Conservation (phyloP, 2,113 vertebrate species). For the Cyanoliseus patagonus region DNA sequence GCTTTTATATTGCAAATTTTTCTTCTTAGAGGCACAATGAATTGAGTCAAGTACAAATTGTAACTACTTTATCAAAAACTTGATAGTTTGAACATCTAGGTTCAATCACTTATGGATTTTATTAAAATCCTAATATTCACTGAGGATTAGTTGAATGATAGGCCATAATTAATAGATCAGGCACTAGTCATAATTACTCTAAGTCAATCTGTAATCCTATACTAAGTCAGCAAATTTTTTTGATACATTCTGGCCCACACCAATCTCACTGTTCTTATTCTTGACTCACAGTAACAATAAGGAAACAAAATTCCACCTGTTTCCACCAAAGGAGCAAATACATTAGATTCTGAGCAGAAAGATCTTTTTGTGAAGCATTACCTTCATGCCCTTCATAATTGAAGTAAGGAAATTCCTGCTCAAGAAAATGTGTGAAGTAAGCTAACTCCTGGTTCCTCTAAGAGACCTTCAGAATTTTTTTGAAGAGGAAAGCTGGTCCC, state of each 20-base stretch:
- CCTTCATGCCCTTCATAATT: neutral
- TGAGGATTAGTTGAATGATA: neutral
- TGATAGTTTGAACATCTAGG: neutral
- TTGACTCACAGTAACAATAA: neutral
- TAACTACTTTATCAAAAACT: neutral
- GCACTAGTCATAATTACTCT: neutral
- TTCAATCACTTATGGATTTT: neutral
- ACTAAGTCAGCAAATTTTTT: neutral
- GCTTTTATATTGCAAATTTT: neutral
- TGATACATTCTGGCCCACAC: neutral
- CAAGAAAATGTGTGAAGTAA: neutral
- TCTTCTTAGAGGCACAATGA: neutral
- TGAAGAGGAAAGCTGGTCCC: neutral
- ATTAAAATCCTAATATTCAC: neutral
- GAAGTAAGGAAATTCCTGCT: neutral
- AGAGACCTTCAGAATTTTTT: neutral
- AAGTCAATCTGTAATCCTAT: neutral
- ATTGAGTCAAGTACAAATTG: neutral
- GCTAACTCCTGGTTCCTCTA: neutral
- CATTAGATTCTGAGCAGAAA: neutral
- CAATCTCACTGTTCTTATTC: neutral
- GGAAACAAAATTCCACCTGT: constrained; percentile 11
- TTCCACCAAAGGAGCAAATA: neutral
- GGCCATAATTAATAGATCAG: constrained; percentile 8
- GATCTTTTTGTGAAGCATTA: neutral